phyloP scores from a whole-genome alignment of 2,797 vertebrate species.

The Glossophaga mutica region DNA sequence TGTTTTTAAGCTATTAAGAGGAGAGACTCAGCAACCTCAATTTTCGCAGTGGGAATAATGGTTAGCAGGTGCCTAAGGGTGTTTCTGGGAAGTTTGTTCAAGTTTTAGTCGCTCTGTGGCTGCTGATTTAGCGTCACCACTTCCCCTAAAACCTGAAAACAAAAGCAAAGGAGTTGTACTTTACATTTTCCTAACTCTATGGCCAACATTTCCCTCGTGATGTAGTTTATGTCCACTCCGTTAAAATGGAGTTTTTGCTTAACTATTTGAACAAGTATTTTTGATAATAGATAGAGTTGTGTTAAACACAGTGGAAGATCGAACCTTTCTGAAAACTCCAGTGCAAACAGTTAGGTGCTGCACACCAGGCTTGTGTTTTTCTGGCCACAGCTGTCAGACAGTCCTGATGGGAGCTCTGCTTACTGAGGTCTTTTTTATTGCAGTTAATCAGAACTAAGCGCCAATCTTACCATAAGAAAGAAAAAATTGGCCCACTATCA shows the following conservation, averaged over 20 bases:
- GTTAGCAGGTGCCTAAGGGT: conserved; percentile 65
- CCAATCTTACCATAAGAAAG: conserved; percentile 71
- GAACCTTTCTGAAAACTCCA: neutral
- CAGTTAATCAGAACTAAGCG: conserved; percentile 79
- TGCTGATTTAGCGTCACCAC: neutral
- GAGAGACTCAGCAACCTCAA: conserved; percentile 61
- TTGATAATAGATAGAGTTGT: conserved; percentile 35
- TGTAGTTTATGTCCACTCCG: conserved; percentile 30
- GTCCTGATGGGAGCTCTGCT: conserved; percentile 32
- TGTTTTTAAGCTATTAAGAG: conserved; percentile 67
- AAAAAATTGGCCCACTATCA: neutral
- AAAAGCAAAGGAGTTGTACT: conserved; percentile 2
- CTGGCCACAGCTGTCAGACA: conserved; percentile 30
- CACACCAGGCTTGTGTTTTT: conserved; percentile 30
- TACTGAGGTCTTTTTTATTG: conserved; percentile 72
- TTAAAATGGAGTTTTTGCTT: conserved; percentile 44
- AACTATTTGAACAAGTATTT: conserved; percentile 44
- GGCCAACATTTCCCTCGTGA: neutral
- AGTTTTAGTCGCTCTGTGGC: neutral
- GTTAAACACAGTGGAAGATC: neutral
- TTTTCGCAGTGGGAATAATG: conserved; percentile 58
- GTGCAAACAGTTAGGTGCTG: conserved; percentile 29
- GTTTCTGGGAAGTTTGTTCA: conserved; percentile 65
- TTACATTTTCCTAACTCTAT: neutral
- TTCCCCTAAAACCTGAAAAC: conserved; percentile 28